Evolutionary conservation across 2,797 vertebrate species (phyloP).

Genomic region (Myotis planiceps): DNA sequence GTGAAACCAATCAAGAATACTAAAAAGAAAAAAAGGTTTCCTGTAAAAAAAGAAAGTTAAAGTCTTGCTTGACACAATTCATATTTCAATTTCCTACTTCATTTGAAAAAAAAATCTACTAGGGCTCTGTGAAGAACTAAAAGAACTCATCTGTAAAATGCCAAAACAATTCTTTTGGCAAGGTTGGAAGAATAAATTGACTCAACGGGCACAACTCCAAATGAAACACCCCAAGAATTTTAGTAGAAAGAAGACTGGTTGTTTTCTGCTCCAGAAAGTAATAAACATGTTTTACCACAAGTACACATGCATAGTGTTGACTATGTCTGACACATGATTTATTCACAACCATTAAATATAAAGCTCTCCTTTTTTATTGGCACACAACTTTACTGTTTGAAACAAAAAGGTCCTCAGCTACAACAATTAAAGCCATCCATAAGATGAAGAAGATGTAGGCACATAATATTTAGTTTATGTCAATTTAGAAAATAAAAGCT

Average conservation of each 20-base stretch:
- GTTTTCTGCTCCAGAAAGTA: conserved; percentile 53
- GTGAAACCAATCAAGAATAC: not conserved
- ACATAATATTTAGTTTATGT: not conserved
- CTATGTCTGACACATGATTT: conserved; percentile 24
- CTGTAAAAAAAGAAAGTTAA: not conserved
- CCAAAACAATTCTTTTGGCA: conserved; percentile 60
- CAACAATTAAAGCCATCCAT: conserved; percentile 21
- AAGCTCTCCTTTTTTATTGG: not conserved
- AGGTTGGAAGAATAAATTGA: not conserved
- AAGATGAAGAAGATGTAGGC: not conserved
- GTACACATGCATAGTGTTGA: not conserved
- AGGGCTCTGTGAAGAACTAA: not conserved
- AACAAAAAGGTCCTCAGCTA: conserved; percentile 37
- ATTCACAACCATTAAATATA: conserved; percentile 40
- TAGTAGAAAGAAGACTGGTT: conserved; percentile 38
- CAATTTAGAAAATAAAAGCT: conserved; percentile 17
- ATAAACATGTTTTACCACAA: conserved; percentile 15
- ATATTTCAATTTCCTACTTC: conserved; percentile 37
- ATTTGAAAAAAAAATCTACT: not conserved
- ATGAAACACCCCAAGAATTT: conserved; percentile 48
- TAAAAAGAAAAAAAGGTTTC: conserved; percentile 11
- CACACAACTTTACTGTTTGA: not conserved
- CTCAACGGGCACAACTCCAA: conserved; percentile 18
- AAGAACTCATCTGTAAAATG: conserved; percentile 55
- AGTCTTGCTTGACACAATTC: not conserved